Evolutionary conservation across 2,113 vertebrate genomes (phyloP).

Genomic region (Stegastes partitus): DNA sequence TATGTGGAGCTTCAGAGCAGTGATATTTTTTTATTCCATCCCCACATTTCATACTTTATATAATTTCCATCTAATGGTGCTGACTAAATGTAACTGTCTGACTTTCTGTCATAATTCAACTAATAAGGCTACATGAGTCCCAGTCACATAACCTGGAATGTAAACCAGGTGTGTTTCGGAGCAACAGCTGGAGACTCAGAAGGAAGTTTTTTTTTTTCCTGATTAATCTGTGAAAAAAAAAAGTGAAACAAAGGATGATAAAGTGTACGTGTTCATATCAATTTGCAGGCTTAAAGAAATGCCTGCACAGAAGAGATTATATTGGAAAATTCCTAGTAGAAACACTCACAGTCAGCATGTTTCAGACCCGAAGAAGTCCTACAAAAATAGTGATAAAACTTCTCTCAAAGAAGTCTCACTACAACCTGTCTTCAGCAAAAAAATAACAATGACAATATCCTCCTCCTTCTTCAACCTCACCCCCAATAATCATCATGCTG

Average conservation of each 20-base stretch:
- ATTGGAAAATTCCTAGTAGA: background rate
- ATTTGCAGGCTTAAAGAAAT: background rate
- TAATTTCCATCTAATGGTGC: background rate
- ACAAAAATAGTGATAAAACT: background rate
- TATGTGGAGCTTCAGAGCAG: background rate
- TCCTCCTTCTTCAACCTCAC: too few relatives aligned
- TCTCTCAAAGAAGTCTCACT: background rate
- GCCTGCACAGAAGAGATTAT: background rate
- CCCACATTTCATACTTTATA: background rate
- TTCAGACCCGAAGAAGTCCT: background rate
- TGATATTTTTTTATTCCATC: background rate
- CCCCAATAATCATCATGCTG: background rate
- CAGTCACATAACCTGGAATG: background rate
- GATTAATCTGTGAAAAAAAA: background rate
- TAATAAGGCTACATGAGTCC: background rate
- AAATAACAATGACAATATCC: background rate
- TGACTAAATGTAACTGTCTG: background rate
- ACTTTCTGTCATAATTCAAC: slow-evolving; percentile 12
- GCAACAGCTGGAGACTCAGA: slow-evolving; percentile 9
- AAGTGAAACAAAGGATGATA: background rate
- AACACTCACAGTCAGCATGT: background rate
- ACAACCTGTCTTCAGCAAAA: background rate
- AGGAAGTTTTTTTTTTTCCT: background rate
- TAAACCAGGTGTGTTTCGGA: background rate
- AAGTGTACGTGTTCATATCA: background rate